These are phyloP conservation scores for Craterocephalus amniculus DNA, from an alignment of 2,797 vertebrate genomes.

Conservation along the genomic window DNA sequence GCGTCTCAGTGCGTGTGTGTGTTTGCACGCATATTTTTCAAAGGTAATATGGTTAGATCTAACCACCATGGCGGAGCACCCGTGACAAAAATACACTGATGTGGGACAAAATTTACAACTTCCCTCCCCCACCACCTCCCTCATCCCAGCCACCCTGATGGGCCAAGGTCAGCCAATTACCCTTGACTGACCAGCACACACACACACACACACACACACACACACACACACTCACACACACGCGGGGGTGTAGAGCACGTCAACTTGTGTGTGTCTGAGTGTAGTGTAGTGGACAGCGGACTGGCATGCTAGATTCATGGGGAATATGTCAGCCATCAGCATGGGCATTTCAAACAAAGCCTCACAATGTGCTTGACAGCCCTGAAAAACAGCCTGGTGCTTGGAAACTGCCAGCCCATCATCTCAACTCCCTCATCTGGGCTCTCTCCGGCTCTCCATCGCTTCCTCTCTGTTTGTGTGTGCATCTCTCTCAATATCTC, in stretches of 20 bases:
- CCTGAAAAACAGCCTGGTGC: conserved; percentile 82
- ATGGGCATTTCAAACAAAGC: conserved; percentile 82
- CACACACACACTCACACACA: conserved; percentile 23
- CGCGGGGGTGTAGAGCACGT: conserved; percentile 10
- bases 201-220: conserved; percentile 7
- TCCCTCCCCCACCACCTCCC: conserved; percentile 34
- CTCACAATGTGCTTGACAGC: conserved; percentile 83
- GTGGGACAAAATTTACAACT: conserved; percentile 69
- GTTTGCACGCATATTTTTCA: conserved; percentile 22
- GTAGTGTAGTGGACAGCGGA: conserved; percentile 73
- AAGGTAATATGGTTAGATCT: conserved; percentile 53
- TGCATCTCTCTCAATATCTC: conserved; percentile 68
- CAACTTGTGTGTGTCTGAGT: conserved; percentile 61
- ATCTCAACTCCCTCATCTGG: conserved; percentile 81
- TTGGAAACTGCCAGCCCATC: conserved; percentile 80
- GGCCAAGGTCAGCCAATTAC: conserved; percentile 81
- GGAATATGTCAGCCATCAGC: conserved; percentile 82
- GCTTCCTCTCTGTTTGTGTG: conserved; percentile 64
- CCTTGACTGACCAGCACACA: conserved; percentile 70
- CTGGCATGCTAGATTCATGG: conserved; percentile 78
- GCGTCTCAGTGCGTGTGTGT: conserved; percentile 3
- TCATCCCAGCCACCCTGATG: conserved; percentile 64
- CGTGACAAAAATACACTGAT: conserved; percentile 63
- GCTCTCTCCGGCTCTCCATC: conserved; percentile 62
- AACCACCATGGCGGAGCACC: conserved; percentile 49